Evolutionary conservation across 2,113 vertebrate genomes (phyloP).

Genomic region (Nannospalax galili): DNA sequence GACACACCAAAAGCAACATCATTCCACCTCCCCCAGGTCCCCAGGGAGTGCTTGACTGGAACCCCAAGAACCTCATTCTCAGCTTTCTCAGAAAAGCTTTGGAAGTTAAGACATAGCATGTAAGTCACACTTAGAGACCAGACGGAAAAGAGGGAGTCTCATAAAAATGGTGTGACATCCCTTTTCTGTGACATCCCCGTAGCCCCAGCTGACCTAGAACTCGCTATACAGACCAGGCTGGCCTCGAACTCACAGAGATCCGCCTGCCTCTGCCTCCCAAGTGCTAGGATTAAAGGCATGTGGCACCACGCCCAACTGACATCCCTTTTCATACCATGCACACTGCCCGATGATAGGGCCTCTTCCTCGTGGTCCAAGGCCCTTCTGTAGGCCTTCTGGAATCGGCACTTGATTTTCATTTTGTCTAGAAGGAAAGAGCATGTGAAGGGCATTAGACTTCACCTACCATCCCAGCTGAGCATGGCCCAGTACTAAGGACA

Average conservation of each 20-base stretch:
- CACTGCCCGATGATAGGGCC: slow-evolving; percentile 84
- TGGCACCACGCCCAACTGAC: too few relatives aligned
- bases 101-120: slow-evolving; percentile 1
- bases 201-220: too few relatives aligned
- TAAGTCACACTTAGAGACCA: neutral
- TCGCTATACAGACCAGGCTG: too few relatives aligned
- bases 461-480: neutral
- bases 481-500: neutral
- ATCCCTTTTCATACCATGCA: slow-evolving; percentile 84
- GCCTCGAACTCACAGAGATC: too few relatives aligned
- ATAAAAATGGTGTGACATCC: neutral
- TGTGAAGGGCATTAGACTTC: neutral
- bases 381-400: slow-evolving; percentile 89
- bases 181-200: too few relatives aligned
- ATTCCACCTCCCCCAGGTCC: neutral
- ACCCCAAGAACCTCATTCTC: neutral
- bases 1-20: neutral
- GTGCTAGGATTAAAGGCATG: too few relatives aligned
- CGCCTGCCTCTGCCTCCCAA: too few relatives aligned
- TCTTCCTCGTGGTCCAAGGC: slow-evolving; percentile 91
- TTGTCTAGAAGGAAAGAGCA: slow-evolving; percentile 82
- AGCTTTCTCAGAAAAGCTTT: slow-evolving; percentile 33
- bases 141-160: neutral
- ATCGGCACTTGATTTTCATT: slow-evolving; percentile 87
- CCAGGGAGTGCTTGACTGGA: neutral